Conservation (phyloP, 2,797 vertebrate species). For the Scolopax bukidnonensis region DNA sequence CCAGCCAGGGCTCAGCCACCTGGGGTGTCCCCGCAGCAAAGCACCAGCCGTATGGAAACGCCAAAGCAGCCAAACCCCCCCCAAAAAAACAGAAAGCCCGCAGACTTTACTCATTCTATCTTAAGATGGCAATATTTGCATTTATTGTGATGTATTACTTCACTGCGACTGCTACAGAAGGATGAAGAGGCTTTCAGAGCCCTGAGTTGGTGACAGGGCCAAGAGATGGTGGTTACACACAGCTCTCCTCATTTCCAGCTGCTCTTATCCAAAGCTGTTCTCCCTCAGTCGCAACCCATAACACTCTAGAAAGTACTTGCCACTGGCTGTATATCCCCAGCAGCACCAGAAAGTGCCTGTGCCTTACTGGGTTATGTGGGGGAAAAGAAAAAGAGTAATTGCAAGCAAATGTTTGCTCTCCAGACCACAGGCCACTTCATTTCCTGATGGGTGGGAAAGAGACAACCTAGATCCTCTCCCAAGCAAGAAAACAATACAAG, state of each 20-base stretch:
- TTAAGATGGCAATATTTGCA: neutral
- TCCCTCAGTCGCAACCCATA: neutral
- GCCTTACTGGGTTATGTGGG: neutral
- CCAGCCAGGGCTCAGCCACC: neutral
- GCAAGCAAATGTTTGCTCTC: neutral
- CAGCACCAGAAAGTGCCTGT: neutral
- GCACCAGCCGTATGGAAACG: rapidly evolving
- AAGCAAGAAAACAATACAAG: neutral
- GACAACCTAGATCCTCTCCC: neutral
- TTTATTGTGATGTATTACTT: neutral
- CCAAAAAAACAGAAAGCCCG: too few species aligned
- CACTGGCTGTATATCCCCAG: neutral
- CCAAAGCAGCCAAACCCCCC: neutral
- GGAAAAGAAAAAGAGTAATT: neutral
- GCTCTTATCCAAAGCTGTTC: neutral
- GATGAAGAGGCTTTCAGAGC: neutral
- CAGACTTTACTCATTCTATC: neutral
- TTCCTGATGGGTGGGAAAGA: neutral
- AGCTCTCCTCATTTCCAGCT: neutral
- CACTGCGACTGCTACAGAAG: neutral
- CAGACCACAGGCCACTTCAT: neutral
- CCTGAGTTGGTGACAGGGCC: neutral
- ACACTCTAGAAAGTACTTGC: neutral
- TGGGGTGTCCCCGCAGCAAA: neutral
- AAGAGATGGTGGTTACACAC: neutral